These are phyloP conservation scores for Pharmacophagus antenor DNA, from an alignment of 2,888 invertebrate species.

Conservation along the genomic window DNA sequence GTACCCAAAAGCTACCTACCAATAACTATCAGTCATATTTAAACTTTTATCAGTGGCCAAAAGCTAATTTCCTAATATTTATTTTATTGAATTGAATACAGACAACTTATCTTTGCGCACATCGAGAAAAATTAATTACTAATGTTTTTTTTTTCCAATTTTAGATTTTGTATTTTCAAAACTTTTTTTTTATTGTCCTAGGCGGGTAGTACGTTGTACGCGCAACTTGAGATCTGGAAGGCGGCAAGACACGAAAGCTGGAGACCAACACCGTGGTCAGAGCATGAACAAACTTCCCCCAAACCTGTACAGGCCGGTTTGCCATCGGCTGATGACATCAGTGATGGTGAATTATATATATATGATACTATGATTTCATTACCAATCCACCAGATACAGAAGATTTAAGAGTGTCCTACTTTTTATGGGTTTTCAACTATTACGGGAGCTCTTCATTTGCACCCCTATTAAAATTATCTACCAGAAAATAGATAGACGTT, in stretches of 20 bases:
- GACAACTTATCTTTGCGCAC: too few species aligned
- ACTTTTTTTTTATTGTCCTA: conserved; percentile 56
- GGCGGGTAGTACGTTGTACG: conserved; percentile 92
- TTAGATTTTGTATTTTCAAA: too few species aligned
- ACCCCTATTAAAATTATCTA: too few species aligned
- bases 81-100: too few species aligned
- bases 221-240: conserved; percentile 95
- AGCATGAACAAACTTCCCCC: conserved; percentile 65
- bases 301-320: conserved; percentile 62
- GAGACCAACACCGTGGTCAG: conserved; percentile 76
- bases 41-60: neutral
- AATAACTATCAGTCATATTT: neutral
- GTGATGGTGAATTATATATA: conserved; percentile 82
- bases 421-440: too few species aligned
- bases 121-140: too few species aligned
- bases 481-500: too few species aligned
- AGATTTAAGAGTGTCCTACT: neutral
- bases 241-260: conserved; percentile 84
- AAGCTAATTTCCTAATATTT: too few species aligned
- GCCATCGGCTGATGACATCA: conserved; percentile 83
- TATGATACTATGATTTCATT: neutral
- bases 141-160: too few species aligned
- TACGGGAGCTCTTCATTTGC: too few species aligned
- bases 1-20: neutral
- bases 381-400: neutral